Conservation (phyloP, 92 coral and sea anemone species). For the Desmophyllum pertusum region DNA sequence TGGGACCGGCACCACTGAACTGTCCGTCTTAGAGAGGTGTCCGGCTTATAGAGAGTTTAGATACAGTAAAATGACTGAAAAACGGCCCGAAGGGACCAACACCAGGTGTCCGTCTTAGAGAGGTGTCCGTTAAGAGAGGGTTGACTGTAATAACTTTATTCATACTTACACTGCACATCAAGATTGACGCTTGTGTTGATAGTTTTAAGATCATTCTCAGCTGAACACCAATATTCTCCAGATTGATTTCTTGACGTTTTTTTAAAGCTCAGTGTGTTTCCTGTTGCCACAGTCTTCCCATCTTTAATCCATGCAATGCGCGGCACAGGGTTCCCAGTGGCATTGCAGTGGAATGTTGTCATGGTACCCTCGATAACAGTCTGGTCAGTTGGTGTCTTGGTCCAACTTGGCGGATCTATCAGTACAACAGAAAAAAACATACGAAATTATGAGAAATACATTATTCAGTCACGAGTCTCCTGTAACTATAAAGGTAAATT, state of each 20-base stretch:
- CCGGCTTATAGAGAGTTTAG: too few relatives aligned
- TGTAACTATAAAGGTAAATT: too few relatives aligned
- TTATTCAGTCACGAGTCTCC: too few relatives aligned
- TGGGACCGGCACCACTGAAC: too few relatives aligned
- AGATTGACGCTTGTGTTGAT: conserved; percentile 1
- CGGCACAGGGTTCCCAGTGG: conserved; percentile 22
- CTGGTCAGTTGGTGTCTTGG: background rate
- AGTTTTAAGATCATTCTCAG: conserved; percentile 11
- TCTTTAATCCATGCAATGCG: background rate
- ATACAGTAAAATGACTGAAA: too few relatives aligned
- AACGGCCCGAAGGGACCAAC: too few relatives aligned
- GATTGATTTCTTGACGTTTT: background rate
- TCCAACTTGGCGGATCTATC: conserved; percentile 13
- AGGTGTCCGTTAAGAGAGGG: too few relatives aligned
- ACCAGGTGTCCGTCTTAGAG: too few relatives aligned
- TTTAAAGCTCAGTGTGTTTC: background rate
- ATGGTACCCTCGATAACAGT: background rate
- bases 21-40: too few relatives aligned
- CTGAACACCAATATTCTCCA: conserved; percentile 23
- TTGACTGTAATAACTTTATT: background rate
- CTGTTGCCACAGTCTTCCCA: conserved; percentile 16
- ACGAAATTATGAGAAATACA: too few relatives aligned
- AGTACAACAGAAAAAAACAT: background rate
- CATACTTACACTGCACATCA: conserved; percentile 24
- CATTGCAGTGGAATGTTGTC: conserved; percentile 1